A percentile compares a stretch with the other conserved stretches of the same genome.
These are phyloP conservation scores for Capitulum mitella DNA, from an alignment of 2,888 invertebrate species.

Conservation along the genomic window DNA sequence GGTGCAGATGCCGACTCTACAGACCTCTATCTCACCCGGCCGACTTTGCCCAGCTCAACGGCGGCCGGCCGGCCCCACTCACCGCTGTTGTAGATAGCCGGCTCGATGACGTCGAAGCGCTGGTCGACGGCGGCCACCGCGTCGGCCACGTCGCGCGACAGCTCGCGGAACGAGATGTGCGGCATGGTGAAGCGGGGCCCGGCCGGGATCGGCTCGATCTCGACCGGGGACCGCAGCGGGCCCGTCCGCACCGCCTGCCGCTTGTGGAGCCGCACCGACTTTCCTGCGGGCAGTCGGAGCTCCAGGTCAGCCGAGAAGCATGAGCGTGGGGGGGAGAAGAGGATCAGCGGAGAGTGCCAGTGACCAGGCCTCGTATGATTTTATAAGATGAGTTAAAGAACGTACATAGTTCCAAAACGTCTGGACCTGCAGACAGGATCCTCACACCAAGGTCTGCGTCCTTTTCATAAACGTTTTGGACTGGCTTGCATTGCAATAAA, in stretches of 20 bases:
- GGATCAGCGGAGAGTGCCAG: no score
- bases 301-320: background rate
- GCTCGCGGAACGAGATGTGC: constrained; percentile 40
- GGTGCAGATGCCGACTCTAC: no score
- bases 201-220: constrained; percentile 35
- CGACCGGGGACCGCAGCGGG: background rate
- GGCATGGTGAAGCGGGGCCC: constrained; percentile 40
- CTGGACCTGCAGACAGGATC: no score
- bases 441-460: no score
- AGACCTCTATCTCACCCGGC: no score
- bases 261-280: constrained; percentile 9
- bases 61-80: constrained; percentile 6
- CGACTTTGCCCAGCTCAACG: no score
- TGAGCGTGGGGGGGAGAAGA: background rate
- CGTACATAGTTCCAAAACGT: no score
- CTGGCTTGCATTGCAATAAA: no score
- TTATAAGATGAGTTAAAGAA: no score
- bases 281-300: background rate
- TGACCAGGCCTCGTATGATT: no score
- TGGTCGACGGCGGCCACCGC: constrained; percentile 40
- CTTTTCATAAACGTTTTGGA: no score
- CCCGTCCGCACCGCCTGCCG: constrained; percentile 17
- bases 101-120: constrained; percentile 40
- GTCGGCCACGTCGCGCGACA: constrained; percentile 39
- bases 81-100: constrained; percentile 40